These are phyloP conservation scores for Drosophila putrida DNA, from an alignment of 2,888 invertebrate species.

Conservation along the genomic window DNA sequence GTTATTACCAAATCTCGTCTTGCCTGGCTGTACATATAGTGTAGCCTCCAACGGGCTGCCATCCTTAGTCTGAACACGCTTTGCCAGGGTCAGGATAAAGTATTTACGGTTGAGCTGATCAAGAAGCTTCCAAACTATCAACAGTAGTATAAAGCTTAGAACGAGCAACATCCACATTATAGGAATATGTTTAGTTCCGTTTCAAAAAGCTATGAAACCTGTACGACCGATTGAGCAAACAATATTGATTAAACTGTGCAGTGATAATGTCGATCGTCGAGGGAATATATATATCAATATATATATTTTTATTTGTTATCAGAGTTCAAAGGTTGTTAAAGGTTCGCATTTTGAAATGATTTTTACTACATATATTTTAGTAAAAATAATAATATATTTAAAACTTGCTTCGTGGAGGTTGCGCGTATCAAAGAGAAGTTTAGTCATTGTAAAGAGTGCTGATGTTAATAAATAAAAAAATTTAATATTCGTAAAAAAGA, in stretches of 20 bases:
- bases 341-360: too few relatives aligned
- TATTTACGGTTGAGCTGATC: constrained; percentile 68
- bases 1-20: constrained; percentile 80
- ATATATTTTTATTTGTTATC: too few relatives aligned
- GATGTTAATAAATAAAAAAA: too few relatives aligned
- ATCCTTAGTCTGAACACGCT: constrained; percentile 74
- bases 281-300: too few relatives aligned
- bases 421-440: too few relatives aligned
- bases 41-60: constrained; percentile 70
- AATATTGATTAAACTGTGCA: neutral
- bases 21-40: constrained; percentile 68
- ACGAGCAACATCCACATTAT: constrained; percentile 35
- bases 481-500: too few relatives aligned
- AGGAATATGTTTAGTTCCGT: constrained; percentile 1
- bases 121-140: constrained; percentile 25
- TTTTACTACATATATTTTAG: too few relatives aligned
- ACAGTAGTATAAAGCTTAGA: constrained; percentile 14
- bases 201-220: constrained; percentile 9
- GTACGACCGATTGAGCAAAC: neutral
- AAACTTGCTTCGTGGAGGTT: too few relatives aligned
- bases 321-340: too few relatives aligned
- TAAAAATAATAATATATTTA: too few relatives aligned
- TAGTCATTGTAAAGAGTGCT: too few relatives aligned
- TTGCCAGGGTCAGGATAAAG: constrained; percentile 65
- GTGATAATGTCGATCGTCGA: neutral